Base-by-base conservation (phyloP, 1,140 invertebrate genomes). In the Ladona fulva region DNA sequence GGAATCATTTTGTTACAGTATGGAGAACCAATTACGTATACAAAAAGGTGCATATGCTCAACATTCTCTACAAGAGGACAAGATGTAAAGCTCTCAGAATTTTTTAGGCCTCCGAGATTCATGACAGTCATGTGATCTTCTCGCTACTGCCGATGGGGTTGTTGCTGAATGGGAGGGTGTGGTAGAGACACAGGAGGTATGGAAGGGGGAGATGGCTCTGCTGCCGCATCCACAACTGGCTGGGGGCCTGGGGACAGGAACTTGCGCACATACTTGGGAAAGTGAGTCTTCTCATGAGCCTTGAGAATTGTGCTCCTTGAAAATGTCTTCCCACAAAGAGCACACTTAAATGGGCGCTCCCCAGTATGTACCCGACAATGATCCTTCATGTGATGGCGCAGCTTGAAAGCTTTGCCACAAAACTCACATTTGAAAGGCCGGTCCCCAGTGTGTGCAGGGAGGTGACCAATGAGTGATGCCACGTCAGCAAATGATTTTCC, bases 341-440 rank as follows among this genome's bases (percentile, higher is more conserved):
- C 89, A 85, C 95, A 97, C 80, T 93, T 89, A 87, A 96, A 97
- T 5, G 94, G 95, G 78, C 94, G 88, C 84, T 96, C 95, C 76
- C 94, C 95, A 81, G 94, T 95, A 84, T 96, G 94, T 77, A 95
- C 94, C 82, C 94, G 90, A 86, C 93, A 95, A 85, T 96, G 94
- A 86, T 96, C 94, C 86, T 95, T 95, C 94, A 96, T 95, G 86
- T 95, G 94, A 84, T 95, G 94, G 74, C 94, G 89, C 80, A 95
- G 85, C 84, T 95, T 96, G 87, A 95, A 95, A 79, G 93, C 93
- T 86, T 95, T 95, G 78, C 93, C 94, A 85, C 94, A 95, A 87
- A 94, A 94, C 85, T 95, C 93, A 88, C 94, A 95, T 86, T 95
- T 95, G 85, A 95, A 95, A 59, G 94, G 94, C 82, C 93, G 86